phyloP scores from a whole-genome alignment of 2,113 vertebrate genomes.

The Rousettus leschenaultii region DNA sequence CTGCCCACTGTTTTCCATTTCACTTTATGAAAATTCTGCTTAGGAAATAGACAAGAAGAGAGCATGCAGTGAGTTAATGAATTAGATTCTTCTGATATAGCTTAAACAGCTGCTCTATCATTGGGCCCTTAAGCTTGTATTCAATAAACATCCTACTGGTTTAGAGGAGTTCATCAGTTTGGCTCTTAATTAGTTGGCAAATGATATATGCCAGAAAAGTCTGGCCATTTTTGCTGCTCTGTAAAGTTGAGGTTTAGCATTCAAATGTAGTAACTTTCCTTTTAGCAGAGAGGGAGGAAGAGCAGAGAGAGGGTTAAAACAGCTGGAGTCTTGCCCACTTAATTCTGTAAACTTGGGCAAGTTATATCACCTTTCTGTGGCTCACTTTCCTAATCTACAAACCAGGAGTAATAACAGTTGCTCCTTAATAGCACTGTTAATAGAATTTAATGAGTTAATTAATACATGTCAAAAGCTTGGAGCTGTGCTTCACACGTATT shows the following conservation, averaged over 20 bases:
- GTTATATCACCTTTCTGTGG: not conserved
- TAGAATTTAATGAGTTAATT: not conserved
- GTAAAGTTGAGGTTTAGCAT: not conserved
- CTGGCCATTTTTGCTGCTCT: not conserved
- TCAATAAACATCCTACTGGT: not conserved
- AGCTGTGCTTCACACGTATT: not conserved
- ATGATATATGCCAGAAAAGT: not conserved
- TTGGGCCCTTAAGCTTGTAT: not conserved
- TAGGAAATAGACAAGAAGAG: not conserved
- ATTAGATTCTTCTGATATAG: not conserved
- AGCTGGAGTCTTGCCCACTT: not conserved
- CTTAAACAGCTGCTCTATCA: not conserved
- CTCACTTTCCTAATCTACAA: not conserved
- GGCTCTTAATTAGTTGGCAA: not conserved
- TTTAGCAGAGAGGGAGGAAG: not conserved
- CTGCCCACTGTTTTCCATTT: not conserved
- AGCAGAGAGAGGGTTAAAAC: not conserved
- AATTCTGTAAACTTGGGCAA: not conserved
- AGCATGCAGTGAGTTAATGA: not conserved
- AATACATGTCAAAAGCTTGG: not conserved
- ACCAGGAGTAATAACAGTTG: not conserved
- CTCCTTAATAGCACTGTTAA: not conserved
- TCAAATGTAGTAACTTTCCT: not conserved
- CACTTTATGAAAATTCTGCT: not conserved
- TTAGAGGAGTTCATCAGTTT: not conserved